phyloP scores from a whole-genome alignment of 2,113 vertebrate species.

The Onychostruthus taczanowskii region DNA sequence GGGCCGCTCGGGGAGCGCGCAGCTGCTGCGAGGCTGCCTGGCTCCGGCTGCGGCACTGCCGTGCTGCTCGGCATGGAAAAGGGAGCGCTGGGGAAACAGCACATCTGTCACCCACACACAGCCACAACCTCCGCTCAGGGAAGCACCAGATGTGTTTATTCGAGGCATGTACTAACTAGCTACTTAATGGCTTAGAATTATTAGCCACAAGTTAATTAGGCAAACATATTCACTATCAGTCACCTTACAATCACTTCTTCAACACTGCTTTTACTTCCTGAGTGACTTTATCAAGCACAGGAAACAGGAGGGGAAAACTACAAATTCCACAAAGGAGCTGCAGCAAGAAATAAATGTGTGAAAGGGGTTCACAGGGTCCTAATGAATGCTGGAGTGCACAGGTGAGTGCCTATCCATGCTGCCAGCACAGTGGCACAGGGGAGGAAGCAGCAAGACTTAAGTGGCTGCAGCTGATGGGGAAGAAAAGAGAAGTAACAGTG shows the following conservation, averaged over 20 bases:
- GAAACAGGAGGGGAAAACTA: not conserved
- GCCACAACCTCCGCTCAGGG: conserved; percentile 56
- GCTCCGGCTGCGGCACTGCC: conserved; percentile 48
- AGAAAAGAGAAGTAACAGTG: not conserved
- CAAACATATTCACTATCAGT: conserved; percentile 73
- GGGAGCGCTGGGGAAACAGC: conserved; percentile 74
- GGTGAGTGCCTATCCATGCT: not conserved
- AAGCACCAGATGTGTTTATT: conserved; percentile 92
- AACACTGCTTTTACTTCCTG: conserved; percentile 24
- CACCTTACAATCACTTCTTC: conserved; percentile 51
- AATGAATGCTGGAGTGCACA: not conserved
- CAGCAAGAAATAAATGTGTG: not conserved
- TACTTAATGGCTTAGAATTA: conserved; percentile 85
- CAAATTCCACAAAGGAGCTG: not conserved
- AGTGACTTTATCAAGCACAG: not conserved
- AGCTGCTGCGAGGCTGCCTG: conserved; percentile 74
- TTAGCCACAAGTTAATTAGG: conserved; percentile 90
- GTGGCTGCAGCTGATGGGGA: not conserved
- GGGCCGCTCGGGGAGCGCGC: conserved; percentile 46
- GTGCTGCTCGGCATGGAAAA: conserved; percentile 85
- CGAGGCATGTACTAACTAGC: conserved; percentile 82
- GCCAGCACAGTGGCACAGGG: too few species aligned
- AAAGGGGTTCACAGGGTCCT: rapidly evolving
- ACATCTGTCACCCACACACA: conserved; percentile 87
- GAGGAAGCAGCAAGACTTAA: not conserved